A percentile compares a stretch with the other conserved stretches of the same genome.
These are phyloP conservation scores for Andrena bucephala DNA, from an alignment of 2,888 invertebrate species.

Conservation along the genomic window DNA sequence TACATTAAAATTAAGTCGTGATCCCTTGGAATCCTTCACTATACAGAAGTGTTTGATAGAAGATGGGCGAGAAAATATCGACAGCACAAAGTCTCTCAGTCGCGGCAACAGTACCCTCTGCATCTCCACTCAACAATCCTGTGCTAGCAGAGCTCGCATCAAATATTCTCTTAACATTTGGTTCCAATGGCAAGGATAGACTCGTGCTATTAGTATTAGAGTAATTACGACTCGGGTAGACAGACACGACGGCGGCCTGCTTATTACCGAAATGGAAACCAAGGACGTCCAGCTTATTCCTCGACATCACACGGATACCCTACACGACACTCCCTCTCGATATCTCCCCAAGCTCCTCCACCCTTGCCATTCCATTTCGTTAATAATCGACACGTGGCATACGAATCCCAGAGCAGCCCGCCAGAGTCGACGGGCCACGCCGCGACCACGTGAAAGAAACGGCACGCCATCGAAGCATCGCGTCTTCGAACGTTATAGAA, in stretches of 20 bases:
- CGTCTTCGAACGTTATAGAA: constrained; percentile 42
- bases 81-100: not conserved
- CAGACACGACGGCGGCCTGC: constrained; percentile 15
- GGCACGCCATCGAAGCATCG: constrained; percentile 27
- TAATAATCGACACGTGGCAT: constrained; percentile 23
- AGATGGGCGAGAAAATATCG: not conserved
- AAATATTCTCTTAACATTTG: constrained; percentile 11
- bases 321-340: not conserved
- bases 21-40: too few relatives aligned
- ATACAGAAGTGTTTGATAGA: too few relatives aligned
- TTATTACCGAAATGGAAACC: constrained; percentile 28
- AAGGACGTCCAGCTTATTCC: not conserved
- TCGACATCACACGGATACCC: not conserved
- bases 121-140: not conserved
- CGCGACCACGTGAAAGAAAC: constrained; percentile 14
- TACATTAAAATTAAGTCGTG: too few relatives aligned
- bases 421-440: not conserved
- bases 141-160: not conserved
- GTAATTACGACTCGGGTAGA: constrained; percentile 27
- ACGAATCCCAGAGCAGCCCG: constrained; percentile 27
- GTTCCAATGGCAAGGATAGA: constrained; percentile 54
- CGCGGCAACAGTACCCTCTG: not conserved
- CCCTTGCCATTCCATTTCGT: constrained; percentile 13
- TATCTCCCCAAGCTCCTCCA: not conserved
- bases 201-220: constrained; percentile 2